A percentile compares a stretch with the other conserved stretches of the same genome.
phyloP scores from a whole-genome alignment of 2,797 vertebrate genomes.

The Enteromius anoplus region DNA sequence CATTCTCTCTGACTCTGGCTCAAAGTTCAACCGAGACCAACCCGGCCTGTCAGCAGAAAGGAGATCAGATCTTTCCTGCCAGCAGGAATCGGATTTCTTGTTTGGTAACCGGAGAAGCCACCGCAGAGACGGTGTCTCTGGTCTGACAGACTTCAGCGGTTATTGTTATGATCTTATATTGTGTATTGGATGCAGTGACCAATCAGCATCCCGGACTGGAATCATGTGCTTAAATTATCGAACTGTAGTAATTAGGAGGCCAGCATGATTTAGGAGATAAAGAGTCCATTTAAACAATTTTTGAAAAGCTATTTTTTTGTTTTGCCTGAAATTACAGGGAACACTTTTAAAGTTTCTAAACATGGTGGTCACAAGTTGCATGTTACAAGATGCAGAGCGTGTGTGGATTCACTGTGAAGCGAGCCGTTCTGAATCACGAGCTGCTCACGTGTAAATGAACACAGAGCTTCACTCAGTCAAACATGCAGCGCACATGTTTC shows the following conservation, averaged over 20 bases:
- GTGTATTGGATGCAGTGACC: not conserved
- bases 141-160: not conserved
- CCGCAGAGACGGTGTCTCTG: not conserved
- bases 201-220: not conserved
- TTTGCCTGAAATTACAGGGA: too few relatives aligned
- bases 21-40: slow-evolving; percentile 2
- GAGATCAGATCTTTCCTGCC: slow-evolving; percentile 16
- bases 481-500: not conserved
- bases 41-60: not conserved
- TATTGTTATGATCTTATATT: not conserved
- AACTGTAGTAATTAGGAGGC: not conserved
- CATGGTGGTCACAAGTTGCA: too few relatives aligned
- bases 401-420: not conserved
- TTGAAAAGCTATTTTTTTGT: too few relatives aligned
- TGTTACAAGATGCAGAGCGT: too few relatives aligned
- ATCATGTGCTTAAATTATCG: not conserved
- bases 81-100: not conserved
- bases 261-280: not conserved
- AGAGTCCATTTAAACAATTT: not conserved
- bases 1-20: not conserved
- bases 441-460: not conserved
- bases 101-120: slow-evolving; percentile 18
- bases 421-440: not conserved
- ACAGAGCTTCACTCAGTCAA: not conserved
- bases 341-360: too few relatives aligned